These are phyloP conservation scores for Caenorhabditis sp. DNA, from an alignment of 2,888 invertebrate species.

Conservation along the genomic window DNA sequence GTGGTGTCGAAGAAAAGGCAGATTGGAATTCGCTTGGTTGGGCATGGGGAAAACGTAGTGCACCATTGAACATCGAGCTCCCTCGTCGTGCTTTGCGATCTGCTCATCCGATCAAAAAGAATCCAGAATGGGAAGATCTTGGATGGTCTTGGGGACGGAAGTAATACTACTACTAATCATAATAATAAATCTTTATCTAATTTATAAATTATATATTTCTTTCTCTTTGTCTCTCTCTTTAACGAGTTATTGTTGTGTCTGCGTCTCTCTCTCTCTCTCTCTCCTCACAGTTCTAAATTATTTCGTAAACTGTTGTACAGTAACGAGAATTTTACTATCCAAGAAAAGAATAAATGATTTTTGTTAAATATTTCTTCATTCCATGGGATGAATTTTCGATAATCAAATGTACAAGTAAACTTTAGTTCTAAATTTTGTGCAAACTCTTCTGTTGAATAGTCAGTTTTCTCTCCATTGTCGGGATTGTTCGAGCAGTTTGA, in stretches of 20 bases:
- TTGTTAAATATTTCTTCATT: background rate
- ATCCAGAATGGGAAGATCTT: conserved; percentile 61
- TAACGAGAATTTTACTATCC: too few species aligned
- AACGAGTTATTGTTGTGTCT: background rate
- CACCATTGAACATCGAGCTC: conserved; percentile 10
- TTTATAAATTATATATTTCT: background rate
- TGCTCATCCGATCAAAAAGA: conserved; percentile 57
- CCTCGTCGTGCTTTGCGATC: conserved; percentile 46
- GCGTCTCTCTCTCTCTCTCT: conserved; percentile 5
- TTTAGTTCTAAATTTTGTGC: background rate
- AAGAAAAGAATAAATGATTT: conserved; percentile 5
- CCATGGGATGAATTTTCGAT: background rate
- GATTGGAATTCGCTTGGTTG: conserved; percentile 59
- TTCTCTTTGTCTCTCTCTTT: background rate
- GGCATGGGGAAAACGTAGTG: conserved; percentile 59
- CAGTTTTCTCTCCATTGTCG: conserved; percentile 19
- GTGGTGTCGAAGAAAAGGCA: conserved; percentile 18
- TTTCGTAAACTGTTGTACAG: background rate
- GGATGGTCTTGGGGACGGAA: conserved; percentile 61
- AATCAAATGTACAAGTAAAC: background rate
- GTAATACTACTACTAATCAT: background rate
- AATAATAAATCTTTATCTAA: background rate
- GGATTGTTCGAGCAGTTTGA: conserved; percentile 17
- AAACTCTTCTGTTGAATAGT: background rate
- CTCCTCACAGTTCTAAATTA: background rate